Base-by-base conservation (phyloP, 1,140 invertebrate species). In the Penaeus chinensis region DNA sequence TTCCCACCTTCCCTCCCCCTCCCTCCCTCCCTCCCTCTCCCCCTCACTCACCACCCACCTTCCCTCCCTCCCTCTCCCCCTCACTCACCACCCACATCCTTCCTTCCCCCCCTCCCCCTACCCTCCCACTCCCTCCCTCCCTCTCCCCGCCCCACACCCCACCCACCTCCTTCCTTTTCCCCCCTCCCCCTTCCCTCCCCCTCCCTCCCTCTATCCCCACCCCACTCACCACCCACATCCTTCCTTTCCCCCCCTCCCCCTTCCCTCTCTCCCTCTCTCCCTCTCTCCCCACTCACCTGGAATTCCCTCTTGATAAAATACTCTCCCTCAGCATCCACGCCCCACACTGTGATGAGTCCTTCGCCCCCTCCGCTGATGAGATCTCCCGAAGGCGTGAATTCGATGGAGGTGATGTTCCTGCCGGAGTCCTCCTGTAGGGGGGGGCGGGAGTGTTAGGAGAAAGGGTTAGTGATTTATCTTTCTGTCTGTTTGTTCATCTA, bases 331-430 rank as follows among this genome's bases (percentile, higher is more conserved):
- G 95, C 95, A 90, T 97, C 96, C 4, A 97, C 96, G 61, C 96
- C 96, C 93, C 98, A 99, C 83, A 98, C 95, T 13, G 97, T 98
- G 82, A 99, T 97, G 91, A 97, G 98, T 1, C 98, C 98, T 92
- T 98, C 96, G 82, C 96, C 96, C 91, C 99, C 98, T 4, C 97
- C 98, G 0, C 97, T 97, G 11, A 99, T 95, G 0, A 99, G 96
- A 91, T 98, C 96, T 10, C 98, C 98, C 92, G 98, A 96, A 92
- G 96, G 96, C 91, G 98, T 95, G 92, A 99, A 99, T 90, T 98
- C 96, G 42, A 99, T 93, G 88, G 96, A 95, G 1, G 96, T 96
- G 63, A 91, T 82, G 19, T 82, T 91, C 20, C 65, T 82, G 18
- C 82, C 81, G 18, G 79, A 84, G 61, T 61, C 62, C 61, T 88